Percentiles rank a stretch among this genome's conserved stretches.
Evolutionary conservation across 1,140 invertebrate genomes (phyloP).

Genomic region (Paramacrobiotus metropolitanus): DNA sequence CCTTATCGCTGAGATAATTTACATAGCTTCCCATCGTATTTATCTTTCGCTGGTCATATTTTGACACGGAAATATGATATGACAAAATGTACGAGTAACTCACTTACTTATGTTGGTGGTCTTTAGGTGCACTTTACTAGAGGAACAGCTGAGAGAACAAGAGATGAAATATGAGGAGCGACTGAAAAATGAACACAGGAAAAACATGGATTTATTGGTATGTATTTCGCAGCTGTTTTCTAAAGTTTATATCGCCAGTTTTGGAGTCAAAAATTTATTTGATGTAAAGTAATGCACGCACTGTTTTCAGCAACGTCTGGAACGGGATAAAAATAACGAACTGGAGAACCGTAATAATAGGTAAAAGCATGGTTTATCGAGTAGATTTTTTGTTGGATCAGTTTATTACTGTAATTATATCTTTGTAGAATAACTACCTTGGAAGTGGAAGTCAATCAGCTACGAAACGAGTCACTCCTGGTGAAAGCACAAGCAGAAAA

Average conservation of each 20-base stretch:
- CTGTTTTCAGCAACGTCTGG: background rate
- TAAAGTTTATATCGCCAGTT: background rate
- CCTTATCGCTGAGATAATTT: no score
- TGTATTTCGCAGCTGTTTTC: background rate
- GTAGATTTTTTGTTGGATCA: background rate
- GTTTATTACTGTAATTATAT: no score
- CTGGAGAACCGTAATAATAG: background rate
- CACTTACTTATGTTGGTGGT: background rate
- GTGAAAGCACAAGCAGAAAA: background rate
- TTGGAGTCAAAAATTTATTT: no score
- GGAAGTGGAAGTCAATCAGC: background rate
- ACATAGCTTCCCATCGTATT: no score
- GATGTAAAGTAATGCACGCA: no score
- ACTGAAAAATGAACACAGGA: background rate
- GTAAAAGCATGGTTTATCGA: background rate
- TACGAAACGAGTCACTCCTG: background rate
- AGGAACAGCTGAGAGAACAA: background rate
- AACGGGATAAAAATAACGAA: background rate
- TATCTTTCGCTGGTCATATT: no score
- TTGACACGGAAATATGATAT: no score
- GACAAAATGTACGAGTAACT: no score
- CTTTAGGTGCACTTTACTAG: background rate
- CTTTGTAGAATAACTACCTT: background rate
- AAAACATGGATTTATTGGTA: conserved; percentile 3
- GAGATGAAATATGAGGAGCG: background rate